Evolutionary conservation across 2,113 vertebrate species (phyloP).

Genomic region (Pampusana beccarii): DNA sequence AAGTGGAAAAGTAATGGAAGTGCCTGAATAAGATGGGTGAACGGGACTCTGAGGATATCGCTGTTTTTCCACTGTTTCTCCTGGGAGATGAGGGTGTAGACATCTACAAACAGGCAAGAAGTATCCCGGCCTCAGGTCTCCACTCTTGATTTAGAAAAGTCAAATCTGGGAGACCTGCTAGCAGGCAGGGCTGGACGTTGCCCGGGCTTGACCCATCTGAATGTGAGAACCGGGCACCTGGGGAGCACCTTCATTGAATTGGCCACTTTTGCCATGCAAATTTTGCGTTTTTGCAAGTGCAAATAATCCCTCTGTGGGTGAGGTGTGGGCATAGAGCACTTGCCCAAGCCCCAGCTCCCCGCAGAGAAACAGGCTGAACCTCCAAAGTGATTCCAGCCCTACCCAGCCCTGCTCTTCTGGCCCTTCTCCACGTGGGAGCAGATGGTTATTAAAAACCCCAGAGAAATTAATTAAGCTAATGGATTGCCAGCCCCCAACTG

Average conservation of each 20-base stretch:
- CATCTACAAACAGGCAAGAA: neutral
- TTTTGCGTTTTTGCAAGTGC: too few relatives aligned
- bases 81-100: neutral
- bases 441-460: neutral
- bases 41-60: neutral
- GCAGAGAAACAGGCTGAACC: rapidly evolving
- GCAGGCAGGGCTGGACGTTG: neutral
- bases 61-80: neutral
- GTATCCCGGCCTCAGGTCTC: rapidly evolving
- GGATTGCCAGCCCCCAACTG: neutral
- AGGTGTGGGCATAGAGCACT: neutral
- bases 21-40: neutral
- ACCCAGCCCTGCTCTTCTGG: neutral
- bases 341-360: neutral
- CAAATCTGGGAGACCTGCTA: neutral
- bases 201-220: neutral
- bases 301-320: too few relatives aligned
- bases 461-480: neutral
- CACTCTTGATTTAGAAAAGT: neutral
- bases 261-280: neutral
- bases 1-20: neutral
- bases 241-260: rapidly evolving
- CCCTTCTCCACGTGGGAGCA: neutral
- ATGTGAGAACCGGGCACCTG: neutral
- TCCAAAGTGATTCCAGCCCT: neutral